Evolutionary conservation across 2,113 vertebrate genomes (phyloP), one percentile per base, ranked within the genome.

Genomic region (Henicopernis longicauda): DNA sequence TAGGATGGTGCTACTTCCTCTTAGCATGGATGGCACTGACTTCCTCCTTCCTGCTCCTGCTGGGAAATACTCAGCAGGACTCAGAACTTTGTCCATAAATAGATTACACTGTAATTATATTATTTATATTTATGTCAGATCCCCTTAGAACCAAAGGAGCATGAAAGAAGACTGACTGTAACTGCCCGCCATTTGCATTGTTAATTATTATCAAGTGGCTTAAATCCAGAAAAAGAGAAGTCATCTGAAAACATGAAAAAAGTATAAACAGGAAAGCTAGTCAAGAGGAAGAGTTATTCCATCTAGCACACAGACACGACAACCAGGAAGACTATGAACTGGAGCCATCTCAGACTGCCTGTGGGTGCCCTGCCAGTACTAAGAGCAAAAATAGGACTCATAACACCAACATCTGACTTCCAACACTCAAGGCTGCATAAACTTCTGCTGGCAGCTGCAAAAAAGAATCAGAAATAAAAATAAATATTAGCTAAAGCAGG

Each of bases 331-430:
- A 92, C 13, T 17, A 66, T 25, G 76, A 97, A 74, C 45, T 62
- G 38, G 32, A 92, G 61, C 55, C 76, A 78, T 78, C 78, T 94
- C 82, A 85, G 59, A 81, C 18, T 0, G 63, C 77, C 73, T 71
- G 86, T 70, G 91, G 77, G 76, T 86, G 71, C 71, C 85, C 92
- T 96, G 85, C 50, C 59, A 93, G 76, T 65, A 21, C 59, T 89
- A 84, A 88, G 55, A 95, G 47, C 63, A 86, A 93, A 96, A 93
- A 83, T 86, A 94, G 71, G 88, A 96, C 61, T 88, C 58, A 27
- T 10, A 90, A 77, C 36, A 94, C 74, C 87, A 93, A 69, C 71
- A 81, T 62, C 67, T 95, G 93, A 86, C 71, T 94, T 94, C n/a
- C 22, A 70, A 82, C 82, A 81, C 82, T 83, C 45, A 96, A 76